A percentile compares a stretch with the other conserved stretches of the same genome.
Conservation (phyloP, 2,797 vertebrate species). For the Lates japonicus region DNA sequence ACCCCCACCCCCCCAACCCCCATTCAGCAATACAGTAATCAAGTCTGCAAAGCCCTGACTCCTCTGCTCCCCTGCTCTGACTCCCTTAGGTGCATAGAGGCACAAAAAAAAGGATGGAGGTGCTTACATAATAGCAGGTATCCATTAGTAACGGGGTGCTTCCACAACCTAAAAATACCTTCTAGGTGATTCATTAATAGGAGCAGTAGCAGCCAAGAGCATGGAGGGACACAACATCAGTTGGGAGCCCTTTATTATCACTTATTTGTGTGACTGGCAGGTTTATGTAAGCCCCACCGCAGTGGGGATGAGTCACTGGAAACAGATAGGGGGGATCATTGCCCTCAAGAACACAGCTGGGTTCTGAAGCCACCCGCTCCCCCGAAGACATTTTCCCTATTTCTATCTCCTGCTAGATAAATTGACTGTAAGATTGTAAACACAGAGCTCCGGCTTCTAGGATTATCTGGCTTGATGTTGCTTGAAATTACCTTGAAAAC, state of each 20-base stretch:
- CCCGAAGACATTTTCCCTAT: constrained; percentile 3
- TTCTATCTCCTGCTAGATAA: constrained; percentile 29
- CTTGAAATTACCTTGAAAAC: constrained; percentile 45
- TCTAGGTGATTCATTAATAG: constrained; percentile 63
- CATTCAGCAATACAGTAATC: constrained; percentile 45
- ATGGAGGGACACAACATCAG: constrained; percentile 8
- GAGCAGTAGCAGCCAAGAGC: constrained; percentile 22
- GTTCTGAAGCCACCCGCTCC: not conserved
- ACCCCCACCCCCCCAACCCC: too few relatives aligned
- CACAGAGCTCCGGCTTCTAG: constrained; percentile 14
- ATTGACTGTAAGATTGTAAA: constrained; percentile 47
- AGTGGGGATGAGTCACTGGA: constrained; percentile 64
- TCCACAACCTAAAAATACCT: constrained; percentile 77
- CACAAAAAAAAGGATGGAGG: constrained; percentile 36
- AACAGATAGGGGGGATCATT: not conserved
- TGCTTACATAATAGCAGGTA: constrained; percentile 65
- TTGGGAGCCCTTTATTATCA: constrained; percentile 62
- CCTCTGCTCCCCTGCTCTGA: constrained; percentile 25
- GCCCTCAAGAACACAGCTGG: constrained; percentile 22
- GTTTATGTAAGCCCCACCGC: constrained; percentile 64
- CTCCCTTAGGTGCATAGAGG: constrained; percentile 14
- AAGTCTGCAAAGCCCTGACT: constrained; percentile 35
- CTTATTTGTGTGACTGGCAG: constrained; percentile 55
- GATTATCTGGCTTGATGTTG: constrained; percentile 27
- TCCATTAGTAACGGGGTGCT: constrained; percentile 71